Evolutionary conservation across 64 coral and sea anemone species (phyloP), one percentile per base, ranked within the genome.

Genomic region (Astreopora myriophthalma): DNA sequence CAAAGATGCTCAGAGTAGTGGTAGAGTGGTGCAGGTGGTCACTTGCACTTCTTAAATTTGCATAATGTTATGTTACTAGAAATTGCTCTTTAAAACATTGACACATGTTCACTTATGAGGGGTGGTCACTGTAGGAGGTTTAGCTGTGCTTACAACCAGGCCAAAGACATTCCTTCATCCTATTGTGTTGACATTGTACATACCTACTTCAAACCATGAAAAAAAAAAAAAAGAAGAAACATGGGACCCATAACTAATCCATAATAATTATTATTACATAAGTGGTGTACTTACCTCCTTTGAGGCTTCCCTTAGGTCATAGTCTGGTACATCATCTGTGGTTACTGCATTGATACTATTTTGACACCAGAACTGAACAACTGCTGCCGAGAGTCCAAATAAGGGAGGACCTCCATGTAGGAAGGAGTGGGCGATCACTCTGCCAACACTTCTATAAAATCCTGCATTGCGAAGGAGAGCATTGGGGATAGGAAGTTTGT

Each of bases 371-470:
- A 68, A 86, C 58, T 86, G 19, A 70, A 87, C 44, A 69, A 87
- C 64, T 40, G 64, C 58, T 44, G 60, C 29, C 1, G 85, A 87
- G 6, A 87, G 37, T 27, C 67, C 85, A 87, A 27, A 87, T 29
- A 40, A 14, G 33, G 85, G 37, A 42, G 81, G 81, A 8, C 81
- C 81, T 62, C 2, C 49, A 73, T 87, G 85, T n/a, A 87, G 85
- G 48, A 87, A 87, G 8, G 67, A 87, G 39, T 86, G 82, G 61
- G 82, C 63, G 20, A 86, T 86, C 82, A 86, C 69, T 69, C 82
- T 65, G 1, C 80, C 63, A 68, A 86, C 36, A 67, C 36, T 48
- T 23, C 9, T 86, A 44, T 71, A 86, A 71, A 86, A 67, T 34
- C 84, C 35, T 26, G 63, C 11, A 40, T 28, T 32, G 22, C 64